Evolutionary conservation across 2,888 invertebrate species (phyloP).

Genomic region (Euspilapteryx auroguttella): DNA sequence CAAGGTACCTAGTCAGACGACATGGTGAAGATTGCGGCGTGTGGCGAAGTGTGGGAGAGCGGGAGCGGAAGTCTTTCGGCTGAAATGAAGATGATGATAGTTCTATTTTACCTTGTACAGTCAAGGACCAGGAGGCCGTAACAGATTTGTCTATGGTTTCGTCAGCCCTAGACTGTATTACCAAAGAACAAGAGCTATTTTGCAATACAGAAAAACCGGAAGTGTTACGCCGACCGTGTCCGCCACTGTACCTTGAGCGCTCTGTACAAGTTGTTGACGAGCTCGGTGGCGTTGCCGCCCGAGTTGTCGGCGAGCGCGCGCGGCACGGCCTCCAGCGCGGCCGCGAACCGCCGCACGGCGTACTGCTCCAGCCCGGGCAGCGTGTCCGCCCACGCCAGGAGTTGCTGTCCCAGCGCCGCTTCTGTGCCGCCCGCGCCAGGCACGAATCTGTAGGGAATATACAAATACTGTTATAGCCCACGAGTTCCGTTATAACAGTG

Average conservation of each 20-base stretch:
- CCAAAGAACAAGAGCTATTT: no score
- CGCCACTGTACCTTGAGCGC: slow-evolving; percentile 88
- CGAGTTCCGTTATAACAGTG: not conserved
- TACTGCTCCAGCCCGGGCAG: slow-evolving; percentile 96
- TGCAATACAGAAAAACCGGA: no score
- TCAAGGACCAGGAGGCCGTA: no score
- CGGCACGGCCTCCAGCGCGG: slow-evolving; percentile 87
- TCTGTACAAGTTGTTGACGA: slow-evolving; percentile 86
- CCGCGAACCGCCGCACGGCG: slow-evolving; percentile 90
- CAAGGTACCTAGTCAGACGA: no score
- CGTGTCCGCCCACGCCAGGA: slow-evolving; percentile 87
- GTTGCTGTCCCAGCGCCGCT: slow-evolving; percentile 86
- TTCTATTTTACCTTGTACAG: no score
- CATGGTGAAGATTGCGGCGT: no score
- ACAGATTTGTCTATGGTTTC: no score
- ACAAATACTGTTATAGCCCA: not conserved
- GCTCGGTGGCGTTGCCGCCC: slow-evolving; percentile 85
- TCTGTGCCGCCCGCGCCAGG: slow-evolving; percentile 96
- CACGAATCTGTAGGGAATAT: slow-evolving; percentile 57
- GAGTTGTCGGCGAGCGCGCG: slow-evolving; percentile 94
- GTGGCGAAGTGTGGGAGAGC: no score
- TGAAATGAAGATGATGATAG: no score
- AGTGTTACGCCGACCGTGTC: no score
- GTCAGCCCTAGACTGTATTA: no score
- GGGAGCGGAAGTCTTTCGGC: no score